Evolutionary conservation across 23 tunicate genomes (phyloP), one percentile per base, ranked within the genome.

Genomic region (Ascidia mentula): DNA sequence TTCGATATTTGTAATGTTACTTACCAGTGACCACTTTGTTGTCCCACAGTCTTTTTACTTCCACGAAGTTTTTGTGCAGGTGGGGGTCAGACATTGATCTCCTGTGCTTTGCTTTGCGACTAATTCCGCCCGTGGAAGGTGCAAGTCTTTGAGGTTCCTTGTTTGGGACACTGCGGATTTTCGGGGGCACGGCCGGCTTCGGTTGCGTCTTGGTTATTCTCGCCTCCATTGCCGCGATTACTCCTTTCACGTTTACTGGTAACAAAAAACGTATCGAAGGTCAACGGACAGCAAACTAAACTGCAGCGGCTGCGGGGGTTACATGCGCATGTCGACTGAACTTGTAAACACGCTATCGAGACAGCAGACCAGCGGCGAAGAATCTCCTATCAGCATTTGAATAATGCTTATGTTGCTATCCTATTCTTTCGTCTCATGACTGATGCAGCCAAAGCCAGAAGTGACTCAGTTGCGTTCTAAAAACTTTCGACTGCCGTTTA

Each of bases 21-120:
- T 76, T 34, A 87, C 91, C 76, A 37, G 73, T 45, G 34, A 84
- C 84, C 24, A 77, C 89, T 45, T 84, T 89, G 38, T 84, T 72
- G 46, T 84, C 85, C 95, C 95, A 89, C 36, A 89, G 77, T 74
- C 84, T 40, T 65, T 89, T 89, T 40, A 89, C 73, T 46, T 88
- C 79, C 42, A 61, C 76, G 40, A 89, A 84, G 53, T 38, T 84
- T 40, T 79, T 84, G 30, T 84, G 88, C 6, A 74, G 65, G 80
- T 77, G 79, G 9, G 95, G 83, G 59, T 89, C 95, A 12, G 95
- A 89, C 89, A 89, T 79, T 0, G 95, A 89, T 46, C 95, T 59
- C 40, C 95, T 46, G 76, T 89, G 83, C 74, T 69, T 72, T 22
- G 77, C 77, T 30, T 89, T 82, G 22, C 82, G 38, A 6, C 39